These are phyloP conservation scores for Callaeas wilsoni DNA, from an alignment of 2,113 vertebrate species.

Conservation along the genomic window DNA sequence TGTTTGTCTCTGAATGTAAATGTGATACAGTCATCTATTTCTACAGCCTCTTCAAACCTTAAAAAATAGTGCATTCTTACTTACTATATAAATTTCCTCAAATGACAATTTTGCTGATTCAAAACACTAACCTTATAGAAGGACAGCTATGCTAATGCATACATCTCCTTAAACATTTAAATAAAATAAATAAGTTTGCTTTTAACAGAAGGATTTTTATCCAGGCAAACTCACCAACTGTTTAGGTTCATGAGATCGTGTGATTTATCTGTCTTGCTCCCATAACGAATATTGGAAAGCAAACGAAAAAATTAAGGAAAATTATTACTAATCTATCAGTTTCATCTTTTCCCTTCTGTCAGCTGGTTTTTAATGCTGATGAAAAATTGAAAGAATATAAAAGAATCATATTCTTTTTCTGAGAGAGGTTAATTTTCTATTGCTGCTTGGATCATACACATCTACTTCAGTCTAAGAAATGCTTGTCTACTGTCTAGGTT, in stretches of 20 bases:
- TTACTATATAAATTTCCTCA: neutral
- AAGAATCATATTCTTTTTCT: neutral
- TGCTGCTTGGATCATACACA: neutral
- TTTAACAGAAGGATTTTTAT: neutral
- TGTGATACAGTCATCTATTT: neutral
- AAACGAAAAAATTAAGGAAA: neutral
- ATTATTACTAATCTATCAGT: neutral
- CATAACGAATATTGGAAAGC: neutral
- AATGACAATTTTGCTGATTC: neutral
- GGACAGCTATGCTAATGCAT: neutral
- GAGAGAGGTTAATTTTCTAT: neutral
- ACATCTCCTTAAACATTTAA: neutral
- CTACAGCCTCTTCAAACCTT: neutral
- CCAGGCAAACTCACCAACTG: neutral
- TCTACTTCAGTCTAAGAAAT: neutral
- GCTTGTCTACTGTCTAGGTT: neutral
- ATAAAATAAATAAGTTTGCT: neutral
- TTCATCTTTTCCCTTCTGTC: neutral
- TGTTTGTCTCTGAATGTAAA: neutral
- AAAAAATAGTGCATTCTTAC: neutral
- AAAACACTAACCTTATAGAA: neutral
- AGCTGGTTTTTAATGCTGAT: neutral
- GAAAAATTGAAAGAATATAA: neutral
- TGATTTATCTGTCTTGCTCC: neutral
- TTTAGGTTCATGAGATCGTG: neutral